Conservation (phyloP, 2,113 vertebrate species). For the Bettongia penicillata region DNA sequence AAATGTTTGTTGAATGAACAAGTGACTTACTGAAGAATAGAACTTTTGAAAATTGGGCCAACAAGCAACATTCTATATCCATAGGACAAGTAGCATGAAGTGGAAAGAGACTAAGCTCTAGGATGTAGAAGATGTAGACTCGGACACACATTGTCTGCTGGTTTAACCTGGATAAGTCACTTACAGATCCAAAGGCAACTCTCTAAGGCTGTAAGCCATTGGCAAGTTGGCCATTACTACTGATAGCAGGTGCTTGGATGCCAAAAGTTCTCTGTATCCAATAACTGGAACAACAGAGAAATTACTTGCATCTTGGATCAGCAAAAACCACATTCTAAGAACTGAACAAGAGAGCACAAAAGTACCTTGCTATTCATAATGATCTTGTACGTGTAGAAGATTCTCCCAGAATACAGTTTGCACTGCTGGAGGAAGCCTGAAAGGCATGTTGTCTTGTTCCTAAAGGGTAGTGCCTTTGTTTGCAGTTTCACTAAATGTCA, state of each 20-base stretch:
- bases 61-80: background rate
- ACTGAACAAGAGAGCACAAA: background rate
- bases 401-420: background rate
- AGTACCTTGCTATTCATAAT: background rate
- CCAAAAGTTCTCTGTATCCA: background rate
- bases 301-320: background rate
- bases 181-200: background rate
- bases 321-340: background rate
- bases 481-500: background rate
- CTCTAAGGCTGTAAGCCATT: background rate
- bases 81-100: background rate
- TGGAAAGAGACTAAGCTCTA: background rate
- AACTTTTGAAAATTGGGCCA: background rate
- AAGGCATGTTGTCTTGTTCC: background rate
- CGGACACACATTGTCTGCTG: background rate
- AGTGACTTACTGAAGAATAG: background rate
- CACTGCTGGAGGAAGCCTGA: background rate
- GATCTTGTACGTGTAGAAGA: background rate
- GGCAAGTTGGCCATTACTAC: background rate
- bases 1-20: background rate
- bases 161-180: background rate
- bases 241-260: background rate
- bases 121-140: background rate
- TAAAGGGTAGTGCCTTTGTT: constrained; percentile 8
- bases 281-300: background rate